phyloP scores from a whole-genome alignment of 2,888 invertebrate genomes.

The Gryllus longicercus region DNA sequence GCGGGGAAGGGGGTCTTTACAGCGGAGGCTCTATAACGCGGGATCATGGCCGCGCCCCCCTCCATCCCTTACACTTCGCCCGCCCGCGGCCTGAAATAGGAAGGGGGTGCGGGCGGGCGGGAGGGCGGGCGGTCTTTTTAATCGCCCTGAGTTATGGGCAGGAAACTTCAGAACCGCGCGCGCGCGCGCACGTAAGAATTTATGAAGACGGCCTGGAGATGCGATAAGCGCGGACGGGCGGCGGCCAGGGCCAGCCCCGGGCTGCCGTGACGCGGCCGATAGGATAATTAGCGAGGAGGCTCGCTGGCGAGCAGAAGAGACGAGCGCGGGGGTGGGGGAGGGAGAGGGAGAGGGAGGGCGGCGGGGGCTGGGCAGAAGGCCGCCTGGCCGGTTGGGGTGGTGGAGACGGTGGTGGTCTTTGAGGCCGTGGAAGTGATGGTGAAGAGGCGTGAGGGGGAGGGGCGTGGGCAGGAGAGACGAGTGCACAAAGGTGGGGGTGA shows the following conservation, averaged over 20 bases:
- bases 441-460: no score
- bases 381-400: no score
- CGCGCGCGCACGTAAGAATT: conserved; percentile 1
- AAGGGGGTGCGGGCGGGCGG: no score
- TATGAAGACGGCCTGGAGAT: neutral
- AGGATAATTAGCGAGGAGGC: conserved; percentile 4
- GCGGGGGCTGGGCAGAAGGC: no score
- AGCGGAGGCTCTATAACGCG: conserved; percentile 11
- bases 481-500: no score
- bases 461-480: no score
- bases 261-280: conserved; percentile 5
- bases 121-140: neutral
- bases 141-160: conserved; percentile 17
- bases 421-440: no score
- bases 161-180: neutral
- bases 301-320: neutral
- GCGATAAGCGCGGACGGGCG: neutral
- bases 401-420: no score
- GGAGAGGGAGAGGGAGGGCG: neutral
- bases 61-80: neutral
- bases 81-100: neutral
- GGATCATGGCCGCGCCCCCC: neutral
- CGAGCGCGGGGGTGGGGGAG: neutral
- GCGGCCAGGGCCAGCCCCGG: neutral
- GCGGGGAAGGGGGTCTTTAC: neutral